These are phyloP conservation scores for Melanaphis sacchari DNA, from an alignment of 1,140 invertebrate genomes.

Conservation along the genomic window DNA sequence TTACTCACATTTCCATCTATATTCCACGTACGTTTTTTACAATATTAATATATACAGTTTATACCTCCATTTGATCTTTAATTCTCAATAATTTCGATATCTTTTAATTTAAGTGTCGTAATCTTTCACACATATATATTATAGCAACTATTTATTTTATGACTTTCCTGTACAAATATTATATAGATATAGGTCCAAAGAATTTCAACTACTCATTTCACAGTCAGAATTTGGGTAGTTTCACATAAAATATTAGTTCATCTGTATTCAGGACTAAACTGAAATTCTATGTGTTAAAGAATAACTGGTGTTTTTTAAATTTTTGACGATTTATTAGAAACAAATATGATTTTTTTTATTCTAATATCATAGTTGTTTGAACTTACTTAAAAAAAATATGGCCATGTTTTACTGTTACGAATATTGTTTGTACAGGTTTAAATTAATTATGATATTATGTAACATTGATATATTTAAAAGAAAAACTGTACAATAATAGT, in stretches of 20 bases:
- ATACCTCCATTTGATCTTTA: neutral
- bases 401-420: neutral
- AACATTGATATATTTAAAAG: neutral
- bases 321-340: neutral
- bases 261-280: neutral
- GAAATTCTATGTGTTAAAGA: neutral
- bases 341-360: neutral
- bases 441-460: neutral
- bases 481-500: neutral
- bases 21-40: neutral
- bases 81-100: neutral
- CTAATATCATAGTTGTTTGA: neutral
- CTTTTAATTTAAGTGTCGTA: neutral
- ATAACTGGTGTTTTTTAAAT: neutral
- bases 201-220: neutral
- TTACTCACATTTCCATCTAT: neutral
- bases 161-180: neutral
- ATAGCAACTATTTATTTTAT: neutral
- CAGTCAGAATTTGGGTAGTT: neutral
- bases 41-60: neutral
- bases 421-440: neutral
- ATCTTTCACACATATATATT: neutral
- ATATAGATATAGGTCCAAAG: neutral
- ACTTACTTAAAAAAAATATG: neutral
- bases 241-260: neutral